These are phyloP conservation scores for Lasioglossum marginatum DNA, from an alignment of 2,888 invertebrate species.

Conservation along the genomic window DNA sequence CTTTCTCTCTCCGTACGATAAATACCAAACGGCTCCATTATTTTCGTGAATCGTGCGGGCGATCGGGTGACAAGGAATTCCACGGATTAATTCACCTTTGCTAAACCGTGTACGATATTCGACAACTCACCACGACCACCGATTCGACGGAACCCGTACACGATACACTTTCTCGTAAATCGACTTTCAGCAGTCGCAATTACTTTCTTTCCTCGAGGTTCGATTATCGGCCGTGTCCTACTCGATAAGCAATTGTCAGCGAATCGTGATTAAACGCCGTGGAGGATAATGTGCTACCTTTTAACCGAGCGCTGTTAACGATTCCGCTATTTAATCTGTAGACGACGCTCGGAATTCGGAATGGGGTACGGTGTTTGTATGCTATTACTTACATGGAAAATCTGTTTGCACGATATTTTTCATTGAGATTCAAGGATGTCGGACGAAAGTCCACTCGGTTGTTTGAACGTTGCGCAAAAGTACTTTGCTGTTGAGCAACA, in stretches of 20 bases:
- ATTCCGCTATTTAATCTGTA: background rate
- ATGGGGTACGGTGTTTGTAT: background rate
- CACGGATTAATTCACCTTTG: background rate
- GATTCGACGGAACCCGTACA: background rate
- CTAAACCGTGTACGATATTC: constrained; percentile 8
- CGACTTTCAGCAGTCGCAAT: background rate
- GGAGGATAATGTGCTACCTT: background rate
- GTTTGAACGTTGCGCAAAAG: background rate
- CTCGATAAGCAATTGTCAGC: background rate
- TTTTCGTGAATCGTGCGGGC: constrained; percentile 35
- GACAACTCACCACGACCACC: background rate
- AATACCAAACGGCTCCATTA: constrained; percentile 48
- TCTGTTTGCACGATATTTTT: background rate
- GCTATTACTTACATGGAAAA: background rate
- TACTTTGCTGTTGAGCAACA: background rate
- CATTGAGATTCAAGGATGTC: background rate
- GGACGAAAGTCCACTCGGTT: background rate
- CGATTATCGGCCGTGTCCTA: background rate
- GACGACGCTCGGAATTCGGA: background rate
- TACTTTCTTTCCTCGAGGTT: constrained; percentile 15
- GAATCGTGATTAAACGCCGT: background rate
- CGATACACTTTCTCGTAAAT: constrained; percentile 19
- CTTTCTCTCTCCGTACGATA: constrained; percentile 26
- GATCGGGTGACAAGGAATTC: background rate
- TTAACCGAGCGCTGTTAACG: background rate